A percentile compares a stretch with the other conserved stretches of the same genome.
Conservation (phyloP, 2,888 invertebrate genomes). For the Drosophila lutescens region DNA sequence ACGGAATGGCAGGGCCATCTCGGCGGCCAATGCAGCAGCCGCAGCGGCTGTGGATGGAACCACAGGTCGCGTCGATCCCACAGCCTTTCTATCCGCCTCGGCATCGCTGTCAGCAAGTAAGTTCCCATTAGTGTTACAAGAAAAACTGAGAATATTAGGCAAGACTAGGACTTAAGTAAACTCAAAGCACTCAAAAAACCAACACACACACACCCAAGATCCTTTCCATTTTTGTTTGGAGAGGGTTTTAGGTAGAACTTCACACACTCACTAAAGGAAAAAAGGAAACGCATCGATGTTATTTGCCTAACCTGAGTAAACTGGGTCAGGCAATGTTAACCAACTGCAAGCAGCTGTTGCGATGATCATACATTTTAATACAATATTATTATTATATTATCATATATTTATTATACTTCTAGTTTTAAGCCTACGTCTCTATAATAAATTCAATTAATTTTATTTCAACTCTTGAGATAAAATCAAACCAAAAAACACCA, state of each 20-base stretch:
- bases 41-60: slow-evolving; percentile 56
- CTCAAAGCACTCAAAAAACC: neutral
- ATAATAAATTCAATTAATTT: slow-evolving; percentile 85
- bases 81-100: slow-evolving; percentile 86
- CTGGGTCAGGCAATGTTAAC: slow-evolving; percentile 2
- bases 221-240: slow-evolving; percentile 17
- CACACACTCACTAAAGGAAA: slow-evolving; percentile 31
- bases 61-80: slow-evolving; percentile 51
- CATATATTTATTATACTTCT: neutral
- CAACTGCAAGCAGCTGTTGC: slow-evolving; percentile 27
- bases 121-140: slow-evolving; percentile 72
- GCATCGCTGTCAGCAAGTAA: slow-evolving; percentile 90
- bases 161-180: slow-evolving; percentile 11
- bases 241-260: slow-evolving; percentile 52
- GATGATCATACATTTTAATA: neutral
- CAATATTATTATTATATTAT: neutral
- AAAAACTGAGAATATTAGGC: neutral
- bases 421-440: slow-evolving; percentile 47
- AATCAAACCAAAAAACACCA: slow-evolving; percentile 41
- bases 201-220: slow-evolving; percentile 1
- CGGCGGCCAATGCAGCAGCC: slow-evolving; percentile 65
- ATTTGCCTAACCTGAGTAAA: slow-evolving; percentile 77
- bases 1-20: slow-evolving; percentile 76
- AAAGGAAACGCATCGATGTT: slow-evolving; percentile 27
- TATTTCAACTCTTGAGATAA: slow-evolving; percentile 62